phyloP scores from a whole-genome alignment of 2,113 vertebrate species.

The Siphamia tubifer region DNA sequence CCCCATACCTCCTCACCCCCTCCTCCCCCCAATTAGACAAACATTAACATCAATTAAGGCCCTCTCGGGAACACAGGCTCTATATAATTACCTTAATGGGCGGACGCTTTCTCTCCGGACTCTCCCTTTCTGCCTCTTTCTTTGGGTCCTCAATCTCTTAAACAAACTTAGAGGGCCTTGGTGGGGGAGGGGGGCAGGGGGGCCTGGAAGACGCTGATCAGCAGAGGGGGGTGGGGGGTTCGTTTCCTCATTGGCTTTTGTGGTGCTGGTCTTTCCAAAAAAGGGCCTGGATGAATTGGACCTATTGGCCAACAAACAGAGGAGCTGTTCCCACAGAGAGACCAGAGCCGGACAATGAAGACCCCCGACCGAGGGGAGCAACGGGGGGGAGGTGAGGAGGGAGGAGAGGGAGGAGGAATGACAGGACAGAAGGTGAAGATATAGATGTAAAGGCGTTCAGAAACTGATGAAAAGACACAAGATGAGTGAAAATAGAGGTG shows the following conservation, averaged over 20 bases:
- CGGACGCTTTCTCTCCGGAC: constrained; percentile 92
- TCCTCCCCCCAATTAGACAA: constrained; percentile 99
- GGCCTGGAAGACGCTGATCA: constrained; percentile 20
- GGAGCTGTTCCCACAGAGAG: constrained; percentile 90
- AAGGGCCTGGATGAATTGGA: constrained; percentile 94
- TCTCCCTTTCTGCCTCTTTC: constrained; percentile 70
- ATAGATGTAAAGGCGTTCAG: no score
- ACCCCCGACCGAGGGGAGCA: constrained; percentile 47
- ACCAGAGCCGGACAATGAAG: constrained; percentile 33
- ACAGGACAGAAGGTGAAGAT: neutral
- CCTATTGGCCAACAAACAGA: constrained; percentile 99
- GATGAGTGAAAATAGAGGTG: no score
- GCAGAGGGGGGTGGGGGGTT: constrained; percentile 16
- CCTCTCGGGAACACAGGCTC: constrained; percentile 99
- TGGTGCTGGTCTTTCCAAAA: constrained; percentile 91
- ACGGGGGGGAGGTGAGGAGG: constrained; percentile 84
- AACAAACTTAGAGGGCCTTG: constrained; percentile 80
- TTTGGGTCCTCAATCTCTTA: constrained; percentile 71
- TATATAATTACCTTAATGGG: constrained; percentile 99
- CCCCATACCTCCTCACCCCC: constrained; percentile 71
- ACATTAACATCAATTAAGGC: constrained; percentile 99
- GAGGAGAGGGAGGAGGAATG: constrained; percentile 73
- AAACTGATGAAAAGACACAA: no score
- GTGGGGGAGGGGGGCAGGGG: constrained; percentile 73
- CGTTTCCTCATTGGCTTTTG: constrained; percentile 88